Evolutionary conservation across 2,113 vertebrate genomes (phyloP).

Genomic region (Mionectes macconnelli): DNA sequence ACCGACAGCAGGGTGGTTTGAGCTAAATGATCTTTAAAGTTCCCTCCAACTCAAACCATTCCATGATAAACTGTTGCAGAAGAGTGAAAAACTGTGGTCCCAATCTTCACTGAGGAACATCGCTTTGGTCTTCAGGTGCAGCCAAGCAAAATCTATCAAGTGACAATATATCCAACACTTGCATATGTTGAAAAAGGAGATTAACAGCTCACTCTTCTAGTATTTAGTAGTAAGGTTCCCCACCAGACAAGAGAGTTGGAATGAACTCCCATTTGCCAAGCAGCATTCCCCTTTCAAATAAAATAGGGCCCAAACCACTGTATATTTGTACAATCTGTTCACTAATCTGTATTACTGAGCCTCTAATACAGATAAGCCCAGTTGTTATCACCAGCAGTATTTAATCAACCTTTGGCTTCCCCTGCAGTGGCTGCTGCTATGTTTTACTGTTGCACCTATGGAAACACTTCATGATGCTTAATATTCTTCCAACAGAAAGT

Average conservation of each 20-base stretch:
- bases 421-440: background rate
- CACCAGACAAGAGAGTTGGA: background rate
- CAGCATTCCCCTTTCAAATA: background rate
- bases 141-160: background rate
- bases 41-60: background rate
- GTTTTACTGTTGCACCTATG: background rate
- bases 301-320: background rate
- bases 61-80: background rate
- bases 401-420: background rate
- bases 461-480: background rate
- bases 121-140: background rate
- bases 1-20: background rate
- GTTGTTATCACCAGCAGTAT: background rate
- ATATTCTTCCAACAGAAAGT: background rate
- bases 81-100: background rate
- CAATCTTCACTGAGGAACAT: background rate
- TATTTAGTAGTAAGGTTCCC: background rate
- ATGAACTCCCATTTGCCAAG: background rate
- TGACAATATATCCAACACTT: background rate
- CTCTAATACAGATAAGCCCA: background rate
- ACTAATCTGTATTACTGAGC: background rate
- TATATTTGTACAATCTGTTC: background rate
- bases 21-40: background rate
- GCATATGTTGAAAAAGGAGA: background rate
- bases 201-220: background rate